Evolutionary conservation across 2,888 invertebrate genomes (phyloP).

Genomic region (Noctua pronuba): DNA sequence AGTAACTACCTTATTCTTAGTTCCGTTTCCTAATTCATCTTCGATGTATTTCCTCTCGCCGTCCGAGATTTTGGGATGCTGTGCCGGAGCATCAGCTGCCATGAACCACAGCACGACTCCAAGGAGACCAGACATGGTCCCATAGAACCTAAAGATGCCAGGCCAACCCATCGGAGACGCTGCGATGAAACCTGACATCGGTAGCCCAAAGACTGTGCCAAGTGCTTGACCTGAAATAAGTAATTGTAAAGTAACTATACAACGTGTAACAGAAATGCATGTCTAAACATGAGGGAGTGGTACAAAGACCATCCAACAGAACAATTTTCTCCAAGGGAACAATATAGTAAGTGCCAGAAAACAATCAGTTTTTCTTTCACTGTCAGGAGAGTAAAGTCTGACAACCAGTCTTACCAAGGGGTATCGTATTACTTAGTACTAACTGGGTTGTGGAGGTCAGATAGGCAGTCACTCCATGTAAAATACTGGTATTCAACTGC

Average conservation of each 20-base stretch:
- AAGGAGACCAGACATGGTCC: constrained; percentile 91
- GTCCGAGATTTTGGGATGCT: constrained; percentile 91
- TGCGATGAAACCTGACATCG: constrained; percentile 93
- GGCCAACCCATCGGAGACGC: constrained; percentile 94
- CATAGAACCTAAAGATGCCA: constrained; percentile 94
- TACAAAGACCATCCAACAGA: neutral
- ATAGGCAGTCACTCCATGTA: no score
- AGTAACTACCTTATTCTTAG: constrained; percentile 68
- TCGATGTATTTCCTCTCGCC: constrained; percentile 93
- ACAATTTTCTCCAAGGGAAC: no score
- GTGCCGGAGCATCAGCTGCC: constrained; percentile 92
- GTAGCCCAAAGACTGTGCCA: constrained; percentile 94
- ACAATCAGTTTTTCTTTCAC: neutral
- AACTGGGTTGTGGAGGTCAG: no score
- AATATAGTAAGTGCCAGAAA: neutral
- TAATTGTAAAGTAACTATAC: neutral
- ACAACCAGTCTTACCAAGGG: no score
- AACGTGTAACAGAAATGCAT: neutral
- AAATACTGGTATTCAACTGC: no score
- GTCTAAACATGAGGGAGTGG: no score
- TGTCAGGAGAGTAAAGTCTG: no score
- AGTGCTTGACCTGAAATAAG: constrained; percentile 86
- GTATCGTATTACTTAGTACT: no score
- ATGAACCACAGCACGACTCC: constrained; percentile 89
- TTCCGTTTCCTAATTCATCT: constrained; percentile 89